Base-by-base conservation (phyloP, 2,888 invertebrate genomes). In the Quadriops clusia region DNA sequence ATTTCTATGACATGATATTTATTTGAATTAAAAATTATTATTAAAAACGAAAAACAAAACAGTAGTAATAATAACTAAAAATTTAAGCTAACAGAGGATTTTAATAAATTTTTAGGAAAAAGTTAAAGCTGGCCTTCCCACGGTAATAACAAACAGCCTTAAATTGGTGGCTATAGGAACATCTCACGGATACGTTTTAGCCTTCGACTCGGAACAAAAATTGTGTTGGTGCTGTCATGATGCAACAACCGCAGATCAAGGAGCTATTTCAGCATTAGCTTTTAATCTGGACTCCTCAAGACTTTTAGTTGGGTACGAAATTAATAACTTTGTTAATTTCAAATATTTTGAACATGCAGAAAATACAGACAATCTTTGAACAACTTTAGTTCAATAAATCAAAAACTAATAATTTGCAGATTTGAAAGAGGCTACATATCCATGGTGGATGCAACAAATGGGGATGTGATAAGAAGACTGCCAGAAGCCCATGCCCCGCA, bases 161-260 rank as follows among this genome's bases (percentile, higher is more conserved):
- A 77, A 80, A 31, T 75, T 81, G 59, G 72, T 93, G 38, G 85
- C 85, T n/a, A 74, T 94, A 16, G 95, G 95, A 18, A 95, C 93
- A 16, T 89, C 91, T 14, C 90, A 93, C 60, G 94, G 95, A 1
- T 77, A 89, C 43, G 72, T 91, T 30, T 65, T 95, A 15, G 77
- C 87, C 31, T 90, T 89, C 62, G 85, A 86, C 66, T 67, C 72
- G 28, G 77, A 84, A 22, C 93, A 94, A 61, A 83, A 83, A 6
- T 61, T 94, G 40, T 77, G 86, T 52, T 94, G 90, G 89, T 91
- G 87, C 40, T 79, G 78, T 49, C 66, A 79, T 43, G 78, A 79
- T 39, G 65, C 72, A 43, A 64, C 67, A 25, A 72, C 77, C 23
- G 63, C 66, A 26, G 75, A 78, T 46, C 76, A 80, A 52, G 83